Evolutionary conservation across 2,797 vertebrate genomes (phyloP).

Genomic region (Ctenochaetus hawaiiensis): DNA sequence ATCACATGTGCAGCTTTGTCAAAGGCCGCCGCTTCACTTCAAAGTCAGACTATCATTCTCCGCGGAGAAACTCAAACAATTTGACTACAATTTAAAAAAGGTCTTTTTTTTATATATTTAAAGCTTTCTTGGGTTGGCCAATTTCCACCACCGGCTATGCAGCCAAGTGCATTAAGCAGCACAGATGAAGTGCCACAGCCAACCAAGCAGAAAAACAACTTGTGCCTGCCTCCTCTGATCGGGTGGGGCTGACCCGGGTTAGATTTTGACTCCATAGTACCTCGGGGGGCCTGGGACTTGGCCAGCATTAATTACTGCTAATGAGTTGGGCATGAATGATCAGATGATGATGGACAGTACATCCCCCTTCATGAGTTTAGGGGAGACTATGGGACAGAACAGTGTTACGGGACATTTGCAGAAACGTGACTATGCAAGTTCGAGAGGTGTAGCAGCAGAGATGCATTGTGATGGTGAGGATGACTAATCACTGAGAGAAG

Average conservation of each 20-base stretch:
- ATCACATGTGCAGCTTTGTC: not conserved
- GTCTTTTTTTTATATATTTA: too few species aligned
- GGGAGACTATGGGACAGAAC: conserved; percentile 16
- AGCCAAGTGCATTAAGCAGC: too few species aligned
- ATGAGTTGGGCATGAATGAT: conserved; percentile 73
- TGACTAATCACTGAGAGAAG: conserved; percentile 46
- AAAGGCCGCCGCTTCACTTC: not conserved
- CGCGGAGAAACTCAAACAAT: conserved; percentile 50
- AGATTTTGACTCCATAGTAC: conserved; percentile 42
- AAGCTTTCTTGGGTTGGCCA: too few species aligned
- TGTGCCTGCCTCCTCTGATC: too few species aligned
- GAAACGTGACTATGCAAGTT: conserved; percentile 40
- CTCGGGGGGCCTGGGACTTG: conserved; percentile 38
- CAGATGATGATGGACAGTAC: conserved; percentile 53
- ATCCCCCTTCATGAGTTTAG: conserved; percentile 13
- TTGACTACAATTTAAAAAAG: conserved; percentile 22
- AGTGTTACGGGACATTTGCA: conserved; percentile 42
- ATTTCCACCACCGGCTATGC: too few species aligned
- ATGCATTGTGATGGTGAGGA: conserved; percentile 49
- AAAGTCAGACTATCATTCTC: not conserved
- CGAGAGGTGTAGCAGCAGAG: conserved; percentile 32
- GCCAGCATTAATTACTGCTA: conserved; percentile 76
- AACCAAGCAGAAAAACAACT: too few species aligned
- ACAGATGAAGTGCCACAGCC: too few species aligned
- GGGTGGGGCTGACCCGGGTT: conserved; percentile 4